Conservation (phyloP, 2,888 invertebrate species). For the Amiota mariae region DNA sequence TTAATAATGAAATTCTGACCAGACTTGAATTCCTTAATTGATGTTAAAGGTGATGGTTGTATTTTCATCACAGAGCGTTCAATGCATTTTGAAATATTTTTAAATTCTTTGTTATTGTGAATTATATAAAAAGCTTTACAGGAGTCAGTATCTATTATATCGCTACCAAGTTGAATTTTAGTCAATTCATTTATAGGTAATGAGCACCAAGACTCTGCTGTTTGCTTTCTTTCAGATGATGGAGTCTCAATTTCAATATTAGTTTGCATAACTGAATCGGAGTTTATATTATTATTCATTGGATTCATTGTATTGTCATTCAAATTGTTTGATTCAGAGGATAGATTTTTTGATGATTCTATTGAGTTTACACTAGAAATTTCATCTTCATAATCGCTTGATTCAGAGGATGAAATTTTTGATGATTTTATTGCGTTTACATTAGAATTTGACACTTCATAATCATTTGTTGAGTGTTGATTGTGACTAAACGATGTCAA, state of each 20-base stretch:
- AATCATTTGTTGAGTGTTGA: not conserved
- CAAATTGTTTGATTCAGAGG: not conserved
- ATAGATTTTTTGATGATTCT: too few species aligned
- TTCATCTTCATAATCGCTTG: not conserved
- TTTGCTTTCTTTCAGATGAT: too few species aligned
- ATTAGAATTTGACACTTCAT: not conserved
- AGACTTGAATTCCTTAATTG: not conserved
- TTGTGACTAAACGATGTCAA: too few species aligned
- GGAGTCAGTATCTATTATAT: constrained; percentile 48
- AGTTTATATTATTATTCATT: too few species aligned
- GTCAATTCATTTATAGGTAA: constrained; percentile 42
- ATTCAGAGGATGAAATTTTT: not conserved
- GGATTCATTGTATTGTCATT: not conserved
- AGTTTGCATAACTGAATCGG: too few species aligned
- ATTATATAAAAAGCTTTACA: constrained; percentile 49
- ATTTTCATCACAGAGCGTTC: not conserved
- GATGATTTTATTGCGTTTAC: too few species aligned
- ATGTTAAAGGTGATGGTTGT: not conserved
- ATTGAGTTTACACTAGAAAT: not conserved
- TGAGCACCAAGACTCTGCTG: constrained; percentile 43
- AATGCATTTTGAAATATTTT: not conserved
- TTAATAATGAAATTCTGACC: constrained; percentile 11
- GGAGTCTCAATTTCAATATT: too few species aligned
- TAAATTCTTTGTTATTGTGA: not conserved
- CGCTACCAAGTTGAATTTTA: constrained; percentile 51